Evolutionary conservation across 2,113 vertebrate genomes (phyloP).

Genomic region (Macquaria australasica): DNA sequence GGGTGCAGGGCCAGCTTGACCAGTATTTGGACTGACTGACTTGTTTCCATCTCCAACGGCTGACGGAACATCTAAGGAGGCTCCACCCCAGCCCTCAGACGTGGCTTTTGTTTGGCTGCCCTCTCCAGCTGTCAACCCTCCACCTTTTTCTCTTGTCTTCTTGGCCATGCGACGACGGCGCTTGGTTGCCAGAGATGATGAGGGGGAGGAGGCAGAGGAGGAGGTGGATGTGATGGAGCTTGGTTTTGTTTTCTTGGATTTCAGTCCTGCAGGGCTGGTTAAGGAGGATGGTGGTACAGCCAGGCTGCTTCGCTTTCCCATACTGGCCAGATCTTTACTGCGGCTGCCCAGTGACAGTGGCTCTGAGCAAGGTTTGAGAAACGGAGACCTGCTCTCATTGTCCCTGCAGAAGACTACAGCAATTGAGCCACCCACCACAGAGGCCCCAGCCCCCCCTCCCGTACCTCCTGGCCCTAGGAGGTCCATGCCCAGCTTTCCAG

Average conservation of each 20-base stretch:
- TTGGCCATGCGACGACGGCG: constrained; percentile 80
- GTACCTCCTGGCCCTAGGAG: constrained; percentile 74
- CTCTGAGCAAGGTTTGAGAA: constrained; percentile 89
- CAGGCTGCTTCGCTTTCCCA: constrained; percentile 75
- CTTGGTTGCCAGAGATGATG: constrained; percentile 79
- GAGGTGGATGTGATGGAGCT: constrained; percentile 87
- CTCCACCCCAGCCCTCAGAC: constrained; percentile 69
- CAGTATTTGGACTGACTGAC: constrained; percentile 74
- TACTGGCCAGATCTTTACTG: constrained; percentile 72
- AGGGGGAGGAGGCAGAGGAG: constrained; percentile 85
- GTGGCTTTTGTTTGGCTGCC: constrained; percentile 52
- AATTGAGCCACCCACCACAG: constrained; percentile 89
- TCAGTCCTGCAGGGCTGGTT: constrained; percentile 57
- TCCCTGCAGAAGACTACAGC: constrained; percentile 94
- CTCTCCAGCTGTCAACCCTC: constrained; percentile 45
- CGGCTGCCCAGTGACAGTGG: constrained; percentile 74
- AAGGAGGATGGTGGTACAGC: constrained; percentile 63
- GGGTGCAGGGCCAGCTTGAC: constrained; percentile 79
- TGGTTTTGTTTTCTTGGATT: constrained; percentile 85
- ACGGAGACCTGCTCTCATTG: constrained; percentile 92
- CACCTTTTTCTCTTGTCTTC: constrained; percentile 77
- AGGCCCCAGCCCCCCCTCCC: constrained; percentile 74
- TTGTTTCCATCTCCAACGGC: constrained; percentile 63
- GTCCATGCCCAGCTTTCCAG: constrained; percentile 82
- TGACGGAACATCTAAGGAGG: constrained; percentile 70